A percentile compares a stretch with the other conserved stretches of the same genome.
Evolutionary conservation across 2,113 vertebrate genomes (phyloP).

Genomic region (Geothlypis trichas): DNA sequence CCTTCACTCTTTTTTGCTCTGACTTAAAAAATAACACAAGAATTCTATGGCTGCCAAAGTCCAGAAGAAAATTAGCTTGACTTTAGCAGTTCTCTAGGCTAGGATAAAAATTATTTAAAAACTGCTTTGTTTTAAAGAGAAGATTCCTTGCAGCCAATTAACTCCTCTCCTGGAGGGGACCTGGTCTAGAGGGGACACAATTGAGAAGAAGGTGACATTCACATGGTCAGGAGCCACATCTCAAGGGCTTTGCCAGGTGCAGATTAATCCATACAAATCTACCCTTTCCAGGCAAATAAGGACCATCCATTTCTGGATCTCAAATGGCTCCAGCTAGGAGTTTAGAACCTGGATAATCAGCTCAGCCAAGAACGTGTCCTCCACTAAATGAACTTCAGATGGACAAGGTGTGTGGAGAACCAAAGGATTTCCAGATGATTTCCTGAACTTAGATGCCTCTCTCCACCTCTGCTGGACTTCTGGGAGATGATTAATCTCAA

Average conservation of each 20-base stretch:
- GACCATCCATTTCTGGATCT: neutral
- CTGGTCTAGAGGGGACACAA: too few relatives aligned
- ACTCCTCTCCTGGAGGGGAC: too few relatives aligned
- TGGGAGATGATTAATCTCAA: neutral
- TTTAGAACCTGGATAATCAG: neutral
- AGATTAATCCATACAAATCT: neutral
- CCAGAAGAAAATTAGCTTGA: neutral
- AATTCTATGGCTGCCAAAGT: neutral
- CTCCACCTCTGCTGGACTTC: neutral
- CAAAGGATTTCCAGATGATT: neutral
- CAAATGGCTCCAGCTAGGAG: neutral
- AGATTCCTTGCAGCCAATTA: neutral
- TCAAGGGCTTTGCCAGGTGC: neutral
- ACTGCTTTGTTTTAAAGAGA: neutral
- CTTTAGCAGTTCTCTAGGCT: neutral
- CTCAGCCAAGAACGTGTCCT: neutral
- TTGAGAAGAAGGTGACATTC: neutral
- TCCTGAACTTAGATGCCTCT: neutral
- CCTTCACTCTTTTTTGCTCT: neutral
- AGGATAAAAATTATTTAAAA: neutral
- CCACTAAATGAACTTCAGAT: neutral
- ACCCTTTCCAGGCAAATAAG: neutral
- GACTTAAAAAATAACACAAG: neutral
- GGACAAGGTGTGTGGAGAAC: neutral
- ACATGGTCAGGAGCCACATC: neutral